Evolutionary conservation across 2,888 invertebrate species (phyloP), one percentile per base, ranked within the genome.

Genomic region (Nezara viridula): DNA sequence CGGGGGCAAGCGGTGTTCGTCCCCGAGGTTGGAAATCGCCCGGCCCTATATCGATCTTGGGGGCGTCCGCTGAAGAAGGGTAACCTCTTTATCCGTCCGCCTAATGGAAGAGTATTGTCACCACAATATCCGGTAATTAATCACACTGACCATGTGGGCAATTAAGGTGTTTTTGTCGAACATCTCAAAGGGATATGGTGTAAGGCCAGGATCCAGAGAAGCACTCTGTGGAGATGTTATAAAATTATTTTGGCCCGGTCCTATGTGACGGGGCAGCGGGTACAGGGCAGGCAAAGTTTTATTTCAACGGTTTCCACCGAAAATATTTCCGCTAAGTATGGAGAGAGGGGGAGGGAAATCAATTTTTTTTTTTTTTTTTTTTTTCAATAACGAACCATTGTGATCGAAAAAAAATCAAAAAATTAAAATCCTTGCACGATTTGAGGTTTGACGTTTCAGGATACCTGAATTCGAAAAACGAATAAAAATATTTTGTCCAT

Each of bases 91-190:
- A 73, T 73, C 66, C 66, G 5, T 32, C 37, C 19, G 32, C 32
- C 66, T 73, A 73, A 73, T 73, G 66, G 66, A 73, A 73, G 66
- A 73, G 66, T 73, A 73, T 73, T 73, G 66, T 73, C 66, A 9
- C 66, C 66, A 37, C 16, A 21, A 32, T 73, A 73, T 73, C 37
- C 66, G 5, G 19, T 73, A 32, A 73, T 73, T 37, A 37, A 19
- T 73, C 66, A 73, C 37, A 73, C 37, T 60, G 27, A 16, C 60
- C 60, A 60, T 60, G 60, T 60, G 60, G 37, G 37, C 9, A 73
- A 73, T 37, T 73, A 73, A 73, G 32, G 19, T 73, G 66, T 73
- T 73, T 73, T 73, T 73, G 37, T 73, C 19, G 19, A 37, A 32
- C 7, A 19, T 19, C 66, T 19, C 32, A 5, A 73, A 73, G 6